Base-by-base conservation (phyloP, 2,888 invertebrate species). In the Seira musarum region DNA sequence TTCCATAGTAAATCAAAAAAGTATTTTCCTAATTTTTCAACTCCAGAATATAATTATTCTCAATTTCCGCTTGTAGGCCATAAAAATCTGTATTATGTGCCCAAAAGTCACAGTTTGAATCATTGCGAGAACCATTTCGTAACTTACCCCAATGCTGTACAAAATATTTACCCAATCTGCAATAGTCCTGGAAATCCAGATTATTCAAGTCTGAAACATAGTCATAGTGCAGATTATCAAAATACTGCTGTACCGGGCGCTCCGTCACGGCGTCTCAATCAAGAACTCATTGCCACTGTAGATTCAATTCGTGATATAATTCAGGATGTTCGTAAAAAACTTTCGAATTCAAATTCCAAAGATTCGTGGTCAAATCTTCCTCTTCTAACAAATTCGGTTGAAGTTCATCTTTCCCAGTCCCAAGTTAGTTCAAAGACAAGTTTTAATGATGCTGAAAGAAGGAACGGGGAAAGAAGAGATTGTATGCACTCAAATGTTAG, bases 221-320 rank as follows among this genome's bases (percentile, higher is more conserved):
- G 21, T 10, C 10, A 5, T 17, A 21, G 21, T 17, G 2, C 10
- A 57, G 57, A 10, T 57, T 10, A 57, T 15, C 10, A 49, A 13
- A 15, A 49, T 10, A 49, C 49, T 49, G 10, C 17, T 17, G 57
- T 19, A 57, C 10, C 49, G 15, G 10, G 8, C 30, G 30, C 30
- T 5, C 17, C 6, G 3, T 64, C 70, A 21, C 68, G 83, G 63
- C 68, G 81, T 73, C 74, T 85, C 24, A 85, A 82, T 63, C 75
- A 72, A 57, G 84, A 85, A 21, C 75, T 85, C 24, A 80, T 82
- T 17, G 85, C 82, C 2, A 85, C 83, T 19, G 83, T 85, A 40
- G 83, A 85, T 60, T 83, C 82, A 46, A 83, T 83, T 46, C 66
- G 81, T 24, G 83, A 82, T 25, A 85, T 85, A 24, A 83, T 84